Base-by-base conservation (phyloP, 2,797 vertebrate genomes). In the Chrysolophus pictus region DNA sequence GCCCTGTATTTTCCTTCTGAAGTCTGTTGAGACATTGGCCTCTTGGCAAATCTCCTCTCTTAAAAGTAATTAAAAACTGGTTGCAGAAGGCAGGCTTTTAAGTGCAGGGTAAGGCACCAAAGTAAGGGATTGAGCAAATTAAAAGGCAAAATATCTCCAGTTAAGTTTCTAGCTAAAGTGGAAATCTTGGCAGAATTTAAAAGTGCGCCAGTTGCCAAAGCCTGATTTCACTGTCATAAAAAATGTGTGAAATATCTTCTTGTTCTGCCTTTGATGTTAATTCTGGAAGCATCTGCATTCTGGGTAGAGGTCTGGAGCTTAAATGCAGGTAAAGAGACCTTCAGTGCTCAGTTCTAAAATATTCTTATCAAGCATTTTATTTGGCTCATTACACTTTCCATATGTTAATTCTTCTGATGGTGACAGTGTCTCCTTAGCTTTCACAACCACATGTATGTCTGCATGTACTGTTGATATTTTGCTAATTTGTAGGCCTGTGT, bases 161-260 rank as follows among this genome's bases (percentile, higher is more conserved):
- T 11, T n/a, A 73, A 14, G 71, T 71, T 73, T 86, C 59, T 72
- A 55, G 55, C 26, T 82, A 35, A 76, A 76, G 11, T 1, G 1
- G 47, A 60, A 86, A 53, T 0, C 0, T 15, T 75, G 31, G 28
- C 65, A 46, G 84, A 77, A 12, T 56, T 51, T 47, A 51, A 56
- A 74, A 39, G 7, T 14, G 14, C 2, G 0, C 21, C 59, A 51
- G 28, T 42, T 82, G 56, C 64, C 78, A 82, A 87, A 91, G 37
- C 9, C 33, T 29, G n/a, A 22, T 21, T 72, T 86, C 0, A 0
- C 15, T 68, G 22, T 44, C 4, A 0, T 41, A 4, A 37, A 11
- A 58, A 56, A 53, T 2, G 13, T 51, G 55, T 79, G 71, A 88
- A 84, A 31, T 63, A 15, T 33, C 64, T 63, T 87, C 24, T 47